Base-by-base conservation (phyloP, 1,140 invertebrate species). In the Pseudomyrmex pallidus region DNA sequence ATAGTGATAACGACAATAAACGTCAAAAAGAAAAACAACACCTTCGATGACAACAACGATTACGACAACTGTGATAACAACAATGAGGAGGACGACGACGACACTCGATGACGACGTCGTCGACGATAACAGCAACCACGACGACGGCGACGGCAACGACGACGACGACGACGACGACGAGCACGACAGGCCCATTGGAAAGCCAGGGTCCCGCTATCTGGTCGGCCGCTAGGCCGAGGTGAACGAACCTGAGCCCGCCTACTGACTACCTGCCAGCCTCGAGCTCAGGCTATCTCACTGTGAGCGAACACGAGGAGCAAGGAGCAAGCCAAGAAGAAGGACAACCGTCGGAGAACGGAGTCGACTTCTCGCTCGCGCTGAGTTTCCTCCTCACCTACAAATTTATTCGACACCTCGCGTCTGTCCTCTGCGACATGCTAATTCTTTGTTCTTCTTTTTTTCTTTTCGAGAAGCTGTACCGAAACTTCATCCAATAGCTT, bases 121-220 rank as follows among this genome's bases (percentile, higher is more conserved):
- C 12, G 48, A 56, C 2, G 15, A 20, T 46, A 10, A 13, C n/a
- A 22, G 7, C 50, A 13, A 15, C 17, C 4, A n/a, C 44, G 54
- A 13, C 8, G 10, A 9, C 9, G 44, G 4, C 7, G 35, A 15
- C 12, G 66, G 74, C 44, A 68, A 61, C 20, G 70, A 74, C 13
- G 62, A 56, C 3, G 63, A 57, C 12, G 25, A 70, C 7, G 64
- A 48, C 13, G 48, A 56, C 10, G 46, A 64, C 15, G 76, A 78
- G 50, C 8, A 70, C 44, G 74, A 78, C 48, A 22, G 74, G 67
- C 64, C 67, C 67, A 76, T 78, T 88, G 84, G 87, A 82, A 91
- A 92, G 90, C 90, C 91, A 91, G 90, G 90, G 90, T 93, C 92
- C 93, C 92, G 93, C 93, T 93, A 93, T 93, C 91, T 91, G 92